A percentile compares a stretch with the other conserved stretches of the same genome.
phyloP scores from a whole-genome alignment of 2,888 invertebrate genomes.

The Noctua comes region DNA sequence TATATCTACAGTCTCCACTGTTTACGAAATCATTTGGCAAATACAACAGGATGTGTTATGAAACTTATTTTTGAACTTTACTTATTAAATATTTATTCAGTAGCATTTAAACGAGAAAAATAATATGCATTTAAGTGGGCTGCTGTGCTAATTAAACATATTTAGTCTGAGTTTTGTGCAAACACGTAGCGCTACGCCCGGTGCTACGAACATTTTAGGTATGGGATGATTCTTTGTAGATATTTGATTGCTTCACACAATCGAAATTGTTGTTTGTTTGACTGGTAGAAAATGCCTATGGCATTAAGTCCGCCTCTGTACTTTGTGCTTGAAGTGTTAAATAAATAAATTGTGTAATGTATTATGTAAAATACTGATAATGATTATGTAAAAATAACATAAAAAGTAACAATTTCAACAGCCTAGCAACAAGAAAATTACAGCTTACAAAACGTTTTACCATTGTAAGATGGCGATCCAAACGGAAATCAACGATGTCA shows the following conservation, averaged over 20 bases:
- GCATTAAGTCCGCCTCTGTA: too few relatives aligned
- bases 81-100: constrained; percentile 51
- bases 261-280: too few relatives aligned
- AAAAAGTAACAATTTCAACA: constrained; percentile 10
- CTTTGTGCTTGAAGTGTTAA: too few relatives aligned
- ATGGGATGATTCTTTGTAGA: background rate
- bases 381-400: background rate
- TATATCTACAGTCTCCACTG: constrained; percentile 67
- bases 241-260: background rate
- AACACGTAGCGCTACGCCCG: background rate
- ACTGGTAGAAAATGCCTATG: too few relatives aligned
- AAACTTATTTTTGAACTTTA: constrained; percentile 56
- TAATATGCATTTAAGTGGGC: constrained; percentile 34
- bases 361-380: too few relatives aligned
- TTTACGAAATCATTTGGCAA: constrained; percentile 69
- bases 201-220: background rate
- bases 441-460: constrained; percentile 42
- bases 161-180: constrained; percentile 20
- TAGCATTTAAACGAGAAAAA: constrained; percentile 26
- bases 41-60: constrained; percentile 61
- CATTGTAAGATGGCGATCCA: constrained; percentile 35
- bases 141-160: constrained; percentile 41
- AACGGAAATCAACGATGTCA: constrained; percentile 57
- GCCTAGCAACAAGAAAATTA: constrained; percentile 26
- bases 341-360: background rate